Base-by-base conservation (phyloP, 2,113 vertebrate species). In the Polypterus bichir region DNA sequence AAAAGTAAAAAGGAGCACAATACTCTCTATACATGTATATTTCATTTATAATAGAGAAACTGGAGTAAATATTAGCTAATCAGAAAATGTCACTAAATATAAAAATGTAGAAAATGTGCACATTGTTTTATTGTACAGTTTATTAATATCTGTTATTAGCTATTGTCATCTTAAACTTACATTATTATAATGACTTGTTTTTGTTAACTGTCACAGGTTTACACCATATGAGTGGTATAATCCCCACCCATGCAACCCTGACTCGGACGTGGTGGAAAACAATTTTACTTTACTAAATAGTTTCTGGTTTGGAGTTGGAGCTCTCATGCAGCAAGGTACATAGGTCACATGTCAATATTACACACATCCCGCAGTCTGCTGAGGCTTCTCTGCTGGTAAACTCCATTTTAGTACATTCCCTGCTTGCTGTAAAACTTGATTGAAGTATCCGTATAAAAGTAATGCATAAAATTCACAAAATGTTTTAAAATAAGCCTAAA, bases 281-380 rank as follows among this genome's bases (percentile, higher is more conserved):
- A 97, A 96, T 88, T 97, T 98, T 83, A 99, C 96, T 74, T 85
- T 99, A 60, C 92, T 97, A 76, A 98, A 99, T 77, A 97, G 94
- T 79, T 91, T 99, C 76, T 99, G 95, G 95, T 99, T 99, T 88
- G 96, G 94, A 79, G 92, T 99, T 72, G 87, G 87, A 84, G 88
- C 96, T 65, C 94, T 99, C 82, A 96, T 99, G 96, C 95, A 99
- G 86, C 96, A 99, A 94, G 96, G 96, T 97, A 90, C 81, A 74
- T 61, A 68, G 78, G 82, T 79, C 68, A 75, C 81, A 73, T 60
- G 47, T 78, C 71, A 68, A 72, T 83, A 62, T 75, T 61, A 70
- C 82, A 77, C 62, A 77, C 80, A 72, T 82, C 80, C 82, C 84
- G 85, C 77, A 79, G 80, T 79, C 76, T 86, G 86, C 82, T 85